Base-by-base conservation (phyloP, 1,140 invertebrate species). In the Diorhabda elongata region DNA sequence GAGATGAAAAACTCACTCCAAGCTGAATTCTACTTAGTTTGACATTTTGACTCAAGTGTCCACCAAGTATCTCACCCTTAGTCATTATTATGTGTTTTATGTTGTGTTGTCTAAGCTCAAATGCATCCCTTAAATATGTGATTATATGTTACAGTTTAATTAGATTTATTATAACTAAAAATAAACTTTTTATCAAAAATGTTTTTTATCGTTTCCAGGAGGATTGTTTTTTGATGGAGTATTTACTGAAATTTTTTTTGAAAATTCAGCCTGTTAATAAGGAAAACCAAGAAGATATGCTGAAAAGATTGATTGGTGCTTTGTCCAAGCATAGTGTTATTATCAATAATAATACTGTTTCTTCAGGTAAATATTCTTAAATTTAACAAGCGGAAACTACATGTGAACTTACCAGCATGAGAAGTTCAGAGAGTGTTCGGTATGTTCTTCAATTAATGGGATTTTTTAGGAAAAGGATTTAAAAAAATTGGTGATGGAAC, bases 241-340 rank as follows among this genome's bases (percentile, higher is more conserved):
- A 93, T 78, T 76, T 92, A n/a, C 80, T 92, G 4, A 84, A 88
- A 57, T 91, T 92, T 76, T 75, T 92, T 7, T 86, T 84, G 8
- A 86, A 90, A 69, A 80, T 93, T 7, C 84, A 87, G 57, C 88
- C 88, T 1, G 81, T 89, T 66, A 83, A 82, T 1, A 79, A 84
- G 4, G 84, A 85, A 60, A 58, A 62, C 64, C 57, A 85, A 82
- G 61, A 86, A 85, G 71, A 84, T 84, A 52, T 84, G 84, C 61
- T 91, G 44, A 86, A 86, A 74, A 83, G 90, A 58, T 76, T 91
- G 3, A 80, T 89, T 11, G 87, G 87, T 3, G 84, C 88, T 4
- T 74, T 91, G 3, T 88, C 89, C 2, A 89, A 91, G 42, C 89
- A 91, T 73, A 83, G 80, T 11, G 81, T 90, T 2, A 75, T 76